Conservation (phyloP, 2,113 vertebrate genomes). For the Elgaria multicarinata region DNA sequence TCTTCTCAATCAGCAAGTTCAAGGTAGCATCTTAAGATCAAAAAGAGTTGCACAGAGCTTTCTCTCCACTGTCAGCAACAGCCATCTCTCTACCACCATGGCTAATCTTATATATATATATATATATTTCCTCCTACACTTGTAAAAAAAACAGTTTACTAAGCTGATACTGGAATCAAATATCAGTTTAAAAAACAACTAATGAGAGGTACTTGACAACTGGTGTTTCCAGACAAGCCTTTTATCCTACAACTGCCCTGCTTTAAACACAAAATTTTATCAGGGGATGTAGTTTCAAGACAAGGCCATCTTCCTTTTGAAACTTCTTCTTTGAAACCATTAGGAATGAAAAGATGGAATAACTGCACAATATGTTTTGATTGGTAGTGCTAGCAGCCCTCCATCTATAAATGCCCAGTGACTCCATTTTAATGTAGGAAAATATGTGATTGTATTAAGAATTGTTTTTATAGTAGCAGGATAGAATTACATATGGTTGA, state of each 20-base stretch:
- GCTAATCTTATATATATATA: slow-evolving; percentile 57
- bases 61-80: slow-evolving; percentile 26
- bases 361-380: too few species aligned
- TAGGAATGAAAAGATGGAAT: too few species aligned
- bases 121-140: slow-evolving; percentile 60
- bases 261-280: too few species aligned
- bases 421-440: not conserved
- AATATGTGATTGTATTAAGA: not conserved
- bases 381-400: too few species aligned
- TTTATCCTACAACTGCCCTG: too few species aligned
- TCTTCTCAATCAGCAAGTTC: slow-evolving; percentile 68
- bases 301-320: too few species aligned
- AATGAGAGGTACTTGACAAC: not conserved
- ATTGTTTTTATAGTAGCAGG: too few species aligned
- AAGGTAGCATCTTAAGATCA: slow-evolving; percentile 60
- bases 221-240: too few species aligned
- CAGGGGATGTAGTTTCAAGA: too few species aligned
- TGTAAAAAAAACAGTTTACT: not conserved
- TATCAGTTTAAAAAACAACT: not conserved
- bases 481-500: not conserved
- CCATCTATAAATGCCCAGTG: not conserved
- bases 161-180: not conserved
- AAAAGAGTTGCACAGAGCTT: slow-evolving; percentile 35
- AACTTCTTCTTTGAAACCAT: too few species aligned
- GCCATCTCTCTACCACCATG: slow-evolving; percentile 38